A percentile compares a stretch with the other conserved stretches of the same genome.
Conservation (phyloP, 2,113 vertebrate genomes). For the Rousettus leschenaultii region DNA sequence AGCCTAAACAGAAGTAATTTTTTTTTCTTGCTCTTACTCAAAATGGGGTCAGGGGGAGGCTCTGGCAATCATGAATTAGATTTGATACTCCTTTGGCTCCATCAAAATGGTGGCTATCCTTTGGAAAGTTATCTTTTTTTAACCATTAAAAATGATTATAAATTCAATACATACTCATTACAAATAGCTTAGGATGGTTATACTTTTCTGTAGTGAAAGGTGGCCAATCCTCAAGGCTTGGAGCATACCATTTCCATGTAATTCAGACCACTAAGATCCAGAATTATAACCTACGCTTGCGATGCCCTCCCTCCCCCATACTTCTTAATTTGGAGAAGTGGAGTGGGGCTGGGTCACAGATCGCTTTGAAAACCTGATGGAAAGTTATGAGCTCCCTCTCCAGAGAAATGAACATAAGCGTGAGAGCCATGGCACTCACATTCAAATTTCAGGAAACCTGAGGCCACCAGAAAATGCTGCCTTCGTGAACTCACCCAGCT, state of each 20-base stretch:
- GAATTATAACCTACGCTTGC: not conserved
- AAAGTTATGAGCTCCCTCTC: not conserved
- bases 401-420: not conserved
- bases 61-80: not conserved
- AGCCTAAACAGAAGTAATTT: not conserved
- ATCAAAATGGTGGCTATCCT: not conserved
- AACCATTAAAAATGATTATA: not conserved
- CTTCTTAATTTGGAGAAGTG: not conserved
- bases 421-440: not conserved
- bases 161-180: not conserved
- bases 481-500: not conserved
- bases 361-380: constrained; percentile 2
- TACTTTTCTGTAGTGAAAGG: not conserved
- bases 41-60: not conserved
- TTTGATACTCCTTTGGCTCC: not conserved
- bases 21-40: not conserved
- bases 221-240: not conserved
- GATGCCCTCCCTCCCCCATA: not conserved
- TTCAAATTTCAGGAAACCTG: not conserved
- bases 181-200: not conserved
- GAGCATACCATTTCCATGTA: not conserved
- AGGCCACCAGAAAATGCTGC: not conserved
- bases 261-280: not conserved
- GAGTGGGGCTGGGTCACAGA: not conserved
- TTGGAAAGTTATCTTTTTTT: not conserved